Base-by-base conservation (phyloP, 2,888 invertebrate species). In the Cecidostiba fungosa region DNA sequence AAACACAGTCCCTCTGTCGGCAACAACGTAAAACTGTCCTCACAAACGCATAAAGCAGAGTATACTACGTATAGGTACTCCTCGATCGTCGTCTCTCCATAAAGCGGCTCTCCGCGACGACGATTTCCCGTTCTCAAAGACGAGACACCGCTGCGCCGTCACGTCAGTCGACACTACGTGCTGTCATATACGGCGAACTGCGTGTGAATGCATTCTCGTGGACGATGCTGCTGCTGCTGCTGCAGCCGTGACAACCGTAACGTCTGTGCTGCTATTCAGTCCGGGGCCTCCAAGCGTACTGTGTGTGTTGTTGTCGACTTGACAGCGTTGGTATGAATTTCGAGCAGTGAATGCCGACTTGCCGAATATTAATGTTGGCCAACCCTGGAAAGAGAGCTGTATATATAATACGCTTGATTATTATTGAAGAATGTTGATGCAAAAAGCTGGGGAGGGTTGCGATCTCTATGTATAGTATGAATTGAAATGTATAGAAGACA, bases 291-390 rank as follows among this genome's bases (percentile, higher is more conserved):
- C 74, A 19, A 23, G 26, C n/a, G 5, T n/a, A 8, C 12, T n/a
- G 19, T 12, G 74, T 14, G 76, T 32, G 32, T 39, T 32, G 62
- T 12, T 39, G 66, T 23, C 19, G n/a, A 23, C 36, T 29, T 77
- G 77, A 66, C 77, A 66, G 77, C 32, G 43, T 16, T 50, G 19
- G 16, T 43, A 43, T 66, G 77, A 77, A 59, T 39, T 72, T 43
- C 72, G n/a, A 59, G 26, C 26, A 73, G 16, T 73, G 39, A 74
- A 59, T 23, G 73, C 73, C 81, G 74, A 66, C 62, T n/a, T 62
- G 59, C 43, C 62, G 81, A 62, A 81, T 81, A 59, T 79, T 79
- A 70, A 69, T 79, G 47, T 32, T 16, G 29, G 47, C 43, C 16
- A 16, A 16, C 26, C 6, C 23, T n/a, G 54, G 54, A 54, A 54